These are phyloP conservation scores for Hozukius guyotensis DNA, from an alignment of 2,797 vertebrate genomes.

Conservation along the genomic window DNA sequence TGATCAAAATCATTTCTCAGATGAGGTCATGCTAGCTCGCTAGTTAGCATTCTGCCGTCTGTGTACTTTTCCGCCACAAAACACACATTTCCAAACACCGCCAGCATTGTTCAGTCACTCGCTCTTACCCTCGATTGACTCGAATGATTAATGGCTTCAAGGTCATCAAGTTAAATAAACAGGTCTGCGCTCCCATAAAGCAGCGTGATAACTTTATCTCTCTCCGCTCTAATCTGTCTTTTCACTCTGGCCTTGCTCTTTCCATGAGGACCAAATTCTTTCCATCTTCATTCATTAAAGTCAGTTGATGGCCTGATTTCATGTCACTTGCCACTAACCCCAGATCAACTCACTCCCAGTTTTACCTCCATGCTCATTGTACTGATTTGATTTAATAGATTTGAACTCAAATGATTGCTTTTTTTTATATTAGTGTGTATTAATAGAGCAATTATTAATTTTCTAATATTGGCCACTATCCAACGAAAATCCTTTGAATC, in stretches of 20 bases:
- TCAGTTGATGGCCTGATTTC: background rate
- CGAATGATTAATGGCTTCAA: constrained; percentile 25
- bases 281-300: constrained; percentile 3
- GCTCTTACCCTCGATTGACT: background rate
- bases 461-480: background rate
- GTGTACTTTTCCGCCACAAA: background rate
- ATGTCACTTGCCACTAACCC: background rate
- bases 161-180: constrained; percentile 40
- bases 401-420: background rate
- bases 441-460: background rate
- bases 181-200: constrained; percentile 13
- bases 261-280: constrained; percentile 14
- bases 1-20: background rate
- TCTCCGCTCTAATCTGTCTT: constrained; percentile 12
- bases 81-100: constrained; percentile 9
- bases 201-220: constrained; percentile 28
- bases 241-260: background rate
- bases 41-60: background rate
- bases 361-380: background rate
- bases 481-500: background rate
- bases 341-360: background rate
- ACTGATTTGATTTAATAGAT: background rate
- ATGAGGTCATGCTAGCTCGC: background rate
- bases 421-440: background rate
- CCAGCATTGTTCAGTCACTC: background rate